Evolutionary conservation across 1,140 invertebrate genomes (phyloP), one percentile per base, ranked within the genome.

Genomic region (Drosophila paulistorum): DNA sequence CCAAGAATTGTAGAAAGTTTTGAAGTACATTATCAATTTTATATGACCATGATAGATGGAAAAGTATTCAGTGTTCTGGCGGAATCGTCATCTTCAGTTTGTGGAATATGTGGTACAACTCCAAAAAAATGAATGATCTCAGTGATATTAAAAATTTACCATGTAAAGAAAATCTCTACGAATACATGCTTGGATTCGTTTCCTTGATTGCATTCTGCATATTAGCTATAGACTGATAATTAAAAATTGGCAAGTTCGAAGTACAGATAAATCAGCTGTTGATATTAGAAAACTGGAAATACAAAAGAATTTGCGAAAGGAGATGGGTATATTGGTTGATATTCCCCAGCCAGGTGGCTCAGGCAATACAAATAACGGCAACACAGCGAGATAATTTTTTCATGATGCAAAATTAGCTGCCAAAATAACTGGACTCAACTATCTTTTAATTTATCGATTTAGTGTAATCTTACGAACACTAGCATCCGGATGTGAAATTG

Each of bases 61-160:
- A 60, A 11, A 59, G 62, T 37, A 55, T 65, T 73, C 74, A 41
- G 10, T 13, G 7, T 41, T 41, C 37, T 41, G 11, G 37, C 37
- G 37, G 37, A 41, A 41, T 41, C 37, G 10, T 41, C 37, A 23
- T 23, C 20, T 23, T 23, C 20, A 23, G 20, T 23, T 23, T 23
- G 20, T 1, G 20, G 20, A 23, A 26, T 26, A 26, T 26, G 23
- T 26, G 23, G 23, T 26, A 26, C 1, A 26, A 26, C 23, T 26
- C 23, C 23, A 26, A 26, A 26, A 26, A 26, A 26, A 26, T 26
- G 2, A 26, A 26, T 26, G 23, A 26, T 26, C 23, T 26, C 2
- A 26, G 23, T 26, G 23, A 26, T 26, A 26, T 26, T 26, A 26
- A 26, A 26, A 26, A 26, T 26, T 26, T 26, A 26, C 23, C 23